These are phyloP conservation scores for Hyla sarda DNA, from an alignment of 2,113 vertebrate species.

Conservation along the genomic window DNA sequence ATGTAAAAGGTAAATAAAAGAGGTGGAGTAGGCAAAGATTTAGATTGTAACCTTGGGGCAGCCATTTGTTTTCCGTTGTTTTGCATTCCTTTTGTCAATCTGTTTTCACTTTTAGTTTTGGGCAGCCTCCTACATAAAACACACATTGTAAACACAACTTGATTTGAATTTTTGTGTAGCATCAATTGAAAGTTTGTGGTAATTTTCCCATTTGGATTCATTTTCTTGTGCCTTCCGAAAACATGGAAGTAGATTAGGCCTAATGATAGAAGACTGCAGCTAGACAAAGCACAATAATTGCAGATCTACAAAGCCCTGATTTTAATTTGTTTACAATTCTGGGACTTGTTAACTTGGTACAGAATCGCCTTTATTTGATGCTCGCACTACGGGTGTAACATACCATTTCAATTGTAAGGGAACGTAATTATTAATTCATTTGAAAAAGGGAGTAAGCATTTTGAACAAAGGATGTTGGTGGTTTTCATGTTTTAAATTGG, in stretches of 20 bases:
- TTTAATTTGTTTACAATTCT: constrained; percentile 45
- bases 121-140: constrained; percentile 63
- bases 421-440: constrained; percentile 26
- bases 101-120: constrained; percentile 70
- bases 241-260: constrained; percentile 57
- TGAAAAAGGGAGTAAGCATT: background rate
- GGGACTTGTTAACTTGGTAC: constrained; percentile 33
- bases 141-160: constrained; percentile 63
- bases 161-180: constrained; percentile 65
- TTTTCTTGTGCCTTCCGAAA: constrained; percentile 65
- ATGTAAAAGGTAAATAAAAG: constrained; percentile 52
- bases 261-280: constrained; percentile 46
- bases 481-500: constrained; percentile 8
- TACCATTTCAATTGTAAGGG: background rate
- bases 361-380: background rate
- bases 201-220: constrained; percentile 64
- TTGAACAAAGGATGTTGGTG: constrained; percentile 22
- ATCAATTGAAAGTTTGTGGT: constrained; percentile 66
- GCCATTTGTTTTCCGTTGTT: constrained; percentile 63
- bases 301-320: constrained; percentile 46
- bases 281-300: constrained; percentile 54
- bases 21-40: constrained; percentile 33
- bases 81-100: constrained; percentile 63
- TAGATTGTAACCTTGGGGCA: constrained; percentile 56
- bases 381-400: background rate